Conservation (phyloP, 2,113 vertebrate genomes). For the Vombatus ursinus region DNA sequence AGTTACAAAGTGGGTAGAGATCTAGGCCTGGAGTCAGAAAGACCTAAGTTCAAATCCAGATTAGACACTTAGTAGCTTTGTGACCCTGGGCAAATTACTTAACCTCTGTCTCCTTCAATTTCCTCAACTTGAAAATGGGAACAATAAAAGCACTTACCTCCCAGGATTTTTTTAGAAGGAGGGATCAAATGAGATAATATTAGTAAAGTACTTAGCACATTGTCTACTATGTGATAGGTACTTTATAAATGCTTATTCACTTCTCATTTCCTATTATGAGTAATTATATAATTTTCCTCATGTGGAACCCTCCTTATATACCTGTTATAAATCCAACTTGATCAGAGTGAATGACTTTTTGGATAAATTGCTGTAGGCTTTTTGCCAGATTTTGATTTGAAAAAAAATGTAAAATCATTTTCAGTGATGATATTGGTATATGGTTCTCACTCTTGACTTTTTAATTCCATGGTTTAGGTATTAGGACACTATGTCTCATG, state of each 20-base stretch:
- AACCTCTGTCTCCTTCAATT: too few species aligned
- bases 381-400: background rate
- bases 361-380: background rate
- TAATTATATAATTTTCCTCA: background rate
- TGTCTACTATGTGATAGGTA: too few species aligned
- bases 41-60: background rate
- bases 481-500: background rate
- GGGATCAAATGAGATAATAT: too few species aligned
- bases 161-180: too few species aligned
- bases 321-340: background rate
- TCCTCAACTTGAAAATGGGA: too few species aligned
- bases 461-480: background rate
- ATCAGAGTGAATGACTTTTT: background rate
- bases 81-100: too few species aligned
- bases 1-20: background rate
- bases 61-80: background rate
- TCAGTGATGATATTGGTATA: background rate
- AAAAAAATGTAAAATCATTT: background rate
- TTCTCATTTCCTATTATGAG: too few species aligned
- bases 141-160: too few species aligned
- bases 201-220: too few species aligned
- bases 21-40: background rate
- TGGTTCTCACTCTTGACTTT: background rate
- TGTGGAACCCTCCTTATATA: background rate
- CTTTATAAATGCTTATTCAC: too few species aligned